Evolutionary conservation across 2,797 vertebrate genomes (phyloP).

Genomic region (Myiotriccus ornatus): DNA sequence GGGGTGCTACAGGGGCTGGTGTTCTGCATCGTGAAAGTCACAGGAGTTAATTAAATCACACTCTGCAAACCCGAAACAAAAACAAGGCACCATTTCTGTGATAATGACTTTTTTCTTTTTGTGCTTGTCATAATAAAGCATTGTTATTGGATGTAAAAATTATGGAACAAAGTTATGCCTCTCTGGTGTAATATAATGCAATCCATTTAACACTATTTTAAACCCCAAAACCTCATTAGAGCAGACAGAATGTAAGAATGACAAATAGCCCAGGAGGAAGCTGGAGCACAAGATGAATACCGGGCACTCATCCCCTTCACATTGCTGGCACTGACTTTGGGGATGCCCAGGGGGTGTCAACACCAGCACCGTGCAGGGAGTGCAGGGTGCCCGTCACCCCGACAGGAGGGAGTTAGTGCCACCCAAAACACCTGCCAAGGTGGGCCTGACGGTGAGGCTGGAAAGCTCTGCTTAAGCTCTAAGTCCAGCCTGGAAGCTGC

Average conservation of each 20-base stretch:
- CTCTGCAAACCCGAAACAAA: background rate
- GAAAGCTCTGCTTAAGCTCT: background rate
- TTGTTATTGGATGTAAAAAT: slow-evolving; percentile 62
- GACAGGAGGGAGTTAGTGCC: background rate
- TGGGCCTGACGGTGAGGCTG: background rate
- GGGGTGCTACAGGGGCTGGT: background rate
- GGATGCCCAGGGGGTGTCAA: accelerated
- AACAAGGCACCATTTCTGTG: background rate
- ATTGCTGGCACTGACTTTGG: accelerated
- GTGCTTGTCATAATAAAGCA: slow-evolving; percentile 62
- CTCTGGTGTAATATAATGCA: slow-evolving; percentile 62
- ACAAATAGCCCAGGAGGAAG: slow-evolving; percentile 31
- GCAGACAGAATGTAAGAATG: slow-evolving; percentile 50
- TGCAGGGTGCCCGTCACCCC: accelerated
- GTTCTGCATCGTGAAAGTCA: background rate
- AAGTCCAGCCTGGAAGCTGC: background rate
- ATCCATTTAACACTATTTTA: slow-evolving; percentile 72
- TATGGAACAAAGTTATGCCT: slow-evolving; percentile 61
- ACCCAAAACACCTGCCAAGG: background rate
- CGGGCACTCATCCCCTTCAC: background rate
- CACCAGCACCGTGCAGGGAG: background rate
- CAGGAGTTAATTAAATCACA: background rate
- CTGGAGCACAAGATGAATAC: background rate
- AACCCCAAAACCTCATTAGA: slow-evolving; percentile 60
- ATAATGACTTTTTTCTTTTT: background rate